Base-by-base conservation (phyloP, 35 echinoderm and acorn worm genomes). In the Eucidaris tribuloides region DNA sequence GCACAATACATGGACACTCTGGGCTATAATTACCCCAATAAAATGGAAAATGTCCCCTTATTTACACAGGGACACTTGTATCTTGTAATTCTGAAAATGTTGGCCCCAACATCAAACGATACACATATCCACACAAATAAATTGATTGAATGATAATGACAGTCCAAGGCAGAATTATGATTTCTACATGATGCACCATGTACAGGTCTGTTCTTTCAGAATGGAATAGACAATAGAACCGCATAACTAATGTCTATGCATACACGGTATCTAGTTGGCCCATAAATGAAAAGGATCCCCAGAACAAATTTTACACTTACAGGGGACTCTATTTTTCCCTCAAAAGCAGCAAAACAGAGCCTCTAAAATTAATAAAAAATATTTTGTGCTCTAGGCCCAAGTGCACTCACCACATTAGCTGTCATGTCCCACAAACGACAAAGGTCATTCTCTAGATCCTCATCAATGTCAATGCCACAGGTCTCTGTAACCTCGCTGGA, bases 371-470 rank as follows among this genome's bases (percentile, higher is more conserved):
- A 7, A 28, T 23, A 4, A 59, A 28, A 23, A 23, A 23, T 5
- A 23, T 23, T 15, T 2, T 20, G 13, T 0, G 7, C 3, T 59
- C 3, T 71, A 5, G 37, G 19, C 19, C 3, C 19, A 9, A 29
- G 25, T 44, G 11, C 1, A 46, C 59, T 42, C 80, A 97, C 94
- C 94, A 86, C 80, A 83, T 98, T 98, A n/a, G 90, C 86, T 31
- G 95, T 81, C 90, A 93, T 98, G 79, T 98, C 95, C 95, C 95
- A 98, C 57, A 98, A 62, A 54, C 81, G 92, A 45, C 95, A 98
- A 5, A 98, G 82, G 37, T 98, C 95, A 85, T 89, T 89, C 82
- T 98, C 95, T 3, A 98, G 90, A n/a, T 90, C 90, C 45, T 89
- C 71, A 24, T 89, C 87, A 44, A 98, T 89, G 79, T 97, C 94